These are phyloP conservation scores for Fopius arisanus DNA, from an alignment of 1,140 invertebrate species.

Conservation along the genomic window DNA sequence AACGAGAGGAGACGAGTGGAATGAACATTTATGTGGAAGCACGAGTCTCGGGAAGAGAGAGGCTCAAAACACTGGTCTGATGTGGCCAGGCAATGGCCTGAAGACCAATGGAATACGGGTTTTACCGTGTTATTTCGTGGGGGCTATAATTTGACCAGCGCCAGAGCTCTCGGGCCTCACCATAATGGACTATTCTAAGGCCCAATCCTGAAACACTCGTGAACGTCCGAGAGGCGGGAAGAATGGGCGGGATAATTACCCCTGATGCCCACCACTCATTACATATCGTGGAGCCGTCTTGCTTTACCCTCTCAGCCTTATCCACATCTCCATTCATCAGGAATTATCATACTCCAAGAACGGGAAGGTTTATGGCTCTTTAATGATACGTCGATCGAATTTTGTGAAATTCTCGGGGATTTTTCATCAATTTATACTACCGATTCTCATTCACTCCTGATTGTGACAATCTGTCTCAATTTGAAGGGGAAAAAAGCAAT, in stretches of 20 bases:
- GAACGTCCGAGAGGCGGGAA: constrained; percentile 54
- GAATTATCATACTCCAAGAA: background rate
- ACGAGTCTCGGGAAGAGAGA: constrained; percentile 20
- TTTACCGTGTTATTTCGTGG: constrained; percentile 60
- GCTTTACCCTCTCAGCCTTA: constrained; percentile 33
- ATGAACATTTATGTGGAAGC: constrained; percentile 11
- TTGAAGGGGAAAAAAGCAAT: too few relatives aligned
- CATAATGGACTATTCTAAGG: constrained; percentile 43
- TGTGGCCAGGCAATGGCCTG: constrained; percentile 38
- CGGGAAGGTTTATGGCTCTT: too few relatives aligned
- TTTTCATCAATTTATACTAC: too few relatives aligned
- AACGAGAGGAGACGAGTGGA: background rate
- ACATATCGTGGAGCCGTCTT: constrained; percentile 46
- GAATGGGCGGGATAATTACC: constrained; percentile 65
- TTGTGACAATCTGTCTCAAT: too few relatives aligned
- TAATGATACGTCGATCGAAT: background rate
- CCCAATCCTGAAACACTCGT: constrained; percentile 13
- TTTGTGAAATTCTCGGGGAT: constrained; percentile 1
- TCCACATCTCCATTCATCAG: background rate
- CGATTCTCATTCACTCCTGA: too few relatives aligned
- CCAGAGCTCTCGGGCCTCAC: constrained; percentile 40
- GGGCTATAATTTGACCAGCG: constrained; percentile 56
- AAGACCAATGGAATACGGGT: constrained; percentile 46
- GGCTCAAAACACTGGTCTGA: background rate
- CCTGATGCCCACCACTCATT: constrained; percentile 59